phyloP scores from a whole-genome alignment of 2,888 invertebrate genomes.

The Hypercompe scribonia region DNA sequence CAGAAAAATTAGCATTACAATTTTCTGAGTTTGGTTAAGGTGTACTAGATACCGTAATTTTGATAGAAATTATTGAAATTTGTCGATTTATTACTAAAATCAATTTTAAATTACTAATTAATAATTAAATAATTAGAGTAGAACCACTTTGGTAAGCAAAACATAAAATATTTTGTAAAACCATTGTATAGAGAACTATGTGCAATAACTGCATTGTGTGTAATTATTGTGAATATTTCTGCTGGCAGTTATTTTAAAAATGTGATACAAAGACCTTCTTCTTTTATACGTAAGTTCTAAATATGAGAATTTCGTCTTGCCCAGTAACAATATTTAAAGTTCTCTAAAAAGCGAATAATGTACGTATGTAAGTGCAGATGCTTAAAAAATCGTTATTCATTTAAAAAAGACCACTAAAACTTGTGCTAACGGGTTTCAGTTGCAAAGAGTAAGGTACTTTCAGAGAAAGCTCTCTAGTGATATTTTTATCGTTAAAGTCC shows the following conservation, averaged over 20 bases:
- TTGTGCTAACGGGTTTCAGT: slow-evolving; percentile 22
- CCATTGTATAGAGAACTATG: neutral
- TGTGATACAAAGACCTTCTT: neutral
- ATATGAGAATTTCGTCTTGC: neutral
- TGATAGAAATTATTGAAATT: too few relatives aligned
- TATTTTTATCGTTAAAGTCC: slow-evolving; percentile 64
- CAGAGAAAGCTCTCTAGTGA: slow-evolving; percentile 48
- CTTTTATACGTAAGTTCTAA: neutral
- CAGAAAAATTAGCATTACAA: neutral
- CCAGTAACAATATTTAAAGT: neutral
- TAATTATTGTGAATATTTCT: neutral
- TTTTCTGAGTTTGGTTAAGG: neutral
- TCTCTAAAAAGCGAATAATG: neutral
- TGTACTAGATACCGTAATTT: too few relatives aligned
- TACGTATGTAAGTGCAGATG: neutral
- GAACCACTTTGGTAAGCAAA: too few relatives aligned
- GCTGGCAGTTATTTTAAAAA: neutral
- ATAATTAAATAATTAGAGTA: too few relatives aligned
- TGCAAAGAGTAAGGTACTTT: slow-evolving; percentile 33
- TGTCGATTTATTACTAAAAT: too few relatives aligned
- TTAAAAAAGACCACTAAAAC: slow-evolving; percentile 13
- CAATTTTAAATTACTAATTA: too few relatives aligned
- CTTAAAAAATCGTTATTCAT: neutral
- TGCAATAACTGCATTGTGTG: neutral
- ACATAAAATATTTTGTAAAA: neutral